Base-by-base conservation (phyloP, 2,888 invertebrate genomes). In the Ernsta delagoae region DNA sequence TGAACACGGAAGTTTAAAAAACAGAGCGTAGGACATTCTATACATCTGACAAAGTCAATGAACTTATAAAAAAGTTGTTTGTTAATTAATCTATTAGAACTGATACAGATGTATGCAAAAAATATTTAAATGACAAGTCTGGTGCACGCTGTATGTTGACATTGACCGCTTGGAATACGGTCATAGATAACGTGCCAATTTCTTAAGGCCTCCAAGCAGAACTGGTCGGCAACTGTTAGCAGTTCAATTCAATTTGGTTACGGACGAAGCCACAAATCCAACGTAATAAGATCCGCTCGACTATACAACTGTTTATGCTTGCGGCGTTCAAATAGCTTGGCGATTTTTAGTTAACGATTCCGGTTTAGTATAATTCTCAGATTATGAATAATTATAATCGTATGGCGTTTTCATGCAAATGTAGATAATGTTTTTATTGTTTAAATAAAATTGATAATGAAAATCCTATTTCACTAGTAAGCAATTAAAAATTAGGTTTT, bases 41-140 rank as follows among this genome's bases (percentile, higher is more conserved):
- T 57, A 72, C 61, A 61, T 65, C 65, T 65, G 54, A 62, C 50
- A 67, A 73, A 71, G 77, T 75, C 77, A 78, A 77, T 75, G 79
- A 81, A 71, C 78, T 75, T 70, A 74, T 74, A 74, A 76, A 77
- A 79, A 80, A 79, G 76, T 77, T 76, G 76, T 79, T 78, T 78
- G 75, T 70, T 77, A 77, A 78, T 81, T 79, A 79, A 75, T 78
- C 79, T 79, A 77, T 79, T 78, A 73, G 72, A 74, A 70, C 70
- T 77, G 76, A 76, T 76, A 77, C 73, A 71, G 73, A 72, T 74
- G 71, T 63, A 67, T 72, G 75, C 76, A 77, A 79, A 81, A 79
- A 82, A 79, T 79, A 77, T 80, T 79, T 77, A 81, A 80, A 79
- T 76, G 77, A 82, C 79, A 79, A 79, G 78, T 79, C 77, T 75